Evolutionary conservation across 2,113 vertebrate species (phyloP), one percentile per base, ranked within the genome.

Genomic region (Hipposideros armiger): DNA sequence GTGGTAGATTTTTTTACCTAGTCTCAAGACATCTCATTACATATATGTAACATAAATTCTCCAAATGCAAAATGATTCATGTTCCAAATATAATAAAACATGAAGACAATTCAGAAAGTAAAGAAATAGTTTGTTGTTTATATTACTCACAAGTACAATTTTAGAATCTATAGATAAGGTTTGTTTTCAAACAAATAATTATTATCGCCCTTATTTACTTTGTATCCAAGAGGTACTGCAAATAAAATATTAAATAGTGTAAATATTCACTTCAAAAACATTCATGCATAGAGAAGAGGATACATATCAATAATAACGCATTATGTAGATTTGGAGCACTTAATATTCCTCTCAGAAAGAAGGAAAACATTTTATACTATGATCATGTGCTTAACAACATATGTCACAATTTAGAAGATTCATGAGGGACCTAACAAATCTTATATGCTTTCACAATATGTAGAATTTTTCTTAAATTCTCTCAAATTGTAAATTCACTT

Each of bases 171-270:
- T 2, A 87, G 15, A 70, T 70, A 82, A 94, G 56, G 11, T 47
- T 95, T 47, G 69, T 72, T 95, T 94, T 90, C 87, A 95, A 92
- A 91, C 16, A 90, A 94, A 52, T 60, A 52, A 73, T 42, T 76
- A 74, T 42, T 72, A 82, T 36, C 56, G 54, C 56, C 64, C n/a
- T 85, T 72, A 74, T 94, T 95, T 95, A 84, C 56, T 76, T 86
- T 84, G 86, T 80, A 73, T 47, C 40, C 4, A 83, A 95, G 6
- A 88, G 54, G 20, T 82, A 94, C 82, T 20, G 26, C 66, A 87
- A 96, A 95, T 64, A 74, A 97, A 73, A 82, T 36, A 95, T 22
- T 64, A 73, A 72, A 36, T 36, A 13, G 7, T 42, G 0, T 69
- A 87, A 50, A 87, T 66, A 62, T 26, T 95, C 62, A 69, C 77